These are phyloP conservation scores for Agapostemon virescens DNA, from an alignment of 2,888 invertebrate species.

Conservation along the genomic window DNA sequence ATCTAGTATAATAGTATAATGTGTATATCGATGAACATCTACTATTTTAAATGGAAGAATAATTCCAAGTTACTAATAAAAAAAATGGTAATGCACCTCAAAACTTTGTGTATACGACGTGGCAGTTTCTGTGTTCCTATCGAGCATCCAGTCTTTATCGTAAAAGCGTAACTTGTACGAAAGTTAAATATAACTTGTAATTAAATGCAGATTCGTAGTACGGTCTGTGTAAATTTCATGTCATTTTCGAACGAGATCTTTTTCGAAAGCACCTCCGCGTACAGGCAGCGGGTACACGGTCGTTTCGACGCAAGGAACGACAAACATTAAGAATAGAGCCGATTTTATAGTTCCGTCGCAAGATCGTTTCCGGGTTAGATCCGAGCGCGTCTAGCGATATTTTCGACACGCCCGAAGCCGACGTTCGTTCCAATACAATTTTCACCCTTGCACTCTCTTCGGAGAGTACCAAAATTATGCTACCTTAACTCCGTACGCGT, in stretches of 20 bases:
- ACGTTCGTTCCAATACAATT: not conserved
- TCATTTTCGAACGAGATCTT: conserved; percentile 7
- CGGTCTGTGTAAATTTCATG: not conserved
- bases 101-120: conserved; percentile 31
- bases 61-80: conserved; percentile 18
- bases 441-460: not conserved
- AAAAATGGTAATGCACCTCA: conserved; percentile 40
- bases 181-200: conserved; percentile 37
- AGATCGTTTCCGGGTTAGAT: conserved; percentile 22
- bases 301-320: conserved; percentile 20
- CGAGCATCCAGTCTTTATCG: conserved; percentile 50
- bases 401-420: conserved; percentile 56
- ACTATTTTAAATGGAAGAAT: conserved; percentile 37
- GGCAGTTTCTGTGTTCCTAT: conserved; percentile 51
- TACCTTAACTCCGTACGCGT: conserved; percentile 85
- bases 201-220: conserved; percentile 4
- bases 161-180: conserved; percentile 15
- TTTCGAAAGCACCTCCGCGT: conserved; percentile 1
- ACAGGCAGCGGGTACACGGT: conserved; percentile 8
- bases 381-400: conserved; percentile 18
- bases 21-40: conserved; percentile 24
- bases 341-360: conserved; percentile 29
- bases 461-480: not conserved
- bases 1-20: conserved; percentile 43
- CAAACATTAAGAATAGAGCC: conserved; percentile 45